Evolutionary conservation across 2,888 invertebrate genomes (phyloP), one percentile per base, ranked within the genome.

Genomic region (Spodoptera picta): DNA sequence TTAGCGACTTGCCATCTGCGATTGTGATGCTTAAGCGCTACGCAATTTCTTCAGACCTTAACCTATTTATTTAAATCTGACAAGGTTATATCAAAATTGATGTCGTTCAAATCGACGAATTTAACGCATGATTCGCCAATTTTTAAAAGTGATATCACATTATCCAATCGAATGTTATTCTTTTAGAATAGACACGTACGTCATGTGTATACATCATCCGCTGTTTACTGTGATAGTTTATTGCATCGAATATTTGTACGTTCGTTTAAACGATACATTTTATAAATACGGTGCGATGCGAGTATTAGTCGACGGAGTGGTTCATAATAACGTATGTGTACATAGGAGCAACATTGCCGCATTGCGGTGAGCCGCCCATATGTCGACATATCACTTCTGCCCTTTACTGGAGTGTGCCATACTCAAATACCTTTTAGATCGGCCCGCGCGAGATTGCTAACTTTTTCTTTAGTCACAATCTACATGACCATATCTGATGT

Each of bases 321-420:
- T 85, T 88, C 88, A 88, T 89, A 87, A 87, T 87, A 88, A 82
- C 83, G 79, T 85, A 85, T 90, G 90, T 90, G 90, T 92, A 90
- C 90, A 90, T 89, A 90, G 87, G 89, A 90, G 88, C 83, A 87
- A 87, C 88, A 87, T 87, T 92, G 92, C 92, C 93, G 93, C 93
- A 93, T 88, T 93, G 93, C 93, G 92, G 93, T 89, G 90, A 82
- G 87, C 86, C 88, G 88, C 87, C 84, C 91, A 87, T 89, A 87
- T 92, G 92, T 90, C 92, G 90, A 92, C 92, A 92, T 88, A 92
- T 91, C 90, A 89, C 89, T 90, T 84, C 86, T 91, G 91, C 92
- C 91, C 91, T 92, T 93, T 91, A 86, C 89, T 84, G 85, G 80
- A 76, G 75, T 80, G 70, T 73, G 66, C 79, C 68, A 77, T 81